Conservation (phyloP, 2,797 vertebrate genomes). For the Rhinogobio ventralis region DNA sequence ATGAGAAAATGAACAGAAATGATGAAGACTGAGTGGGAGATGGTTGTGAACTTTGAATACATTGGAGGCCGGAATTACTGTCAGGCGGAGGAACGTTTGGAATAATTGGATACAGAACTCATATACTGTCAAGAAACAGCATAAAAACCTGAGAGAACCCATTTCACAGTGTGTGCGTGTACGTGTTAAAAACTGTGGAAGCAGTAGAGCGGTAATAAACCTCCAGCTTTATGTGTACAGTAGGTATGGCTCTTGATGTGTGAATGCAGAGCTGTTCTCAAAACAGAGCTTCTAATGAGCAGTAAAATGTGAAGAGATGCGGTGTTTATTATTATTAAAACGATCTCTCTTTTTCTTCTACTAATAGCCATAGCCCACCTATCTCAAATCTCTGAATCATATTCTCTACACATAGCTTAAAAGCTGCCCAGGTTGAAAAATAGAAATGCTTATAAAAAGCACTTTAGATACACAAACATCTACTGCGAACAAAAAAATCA, state of each 20-base stretch:
- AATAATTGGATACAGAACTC: slow-evolving; percentile 61
- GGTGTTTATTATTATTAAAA: slow-evolving; percentile 67
- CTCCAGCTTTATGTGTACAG: slow-evolving; percentile 11
- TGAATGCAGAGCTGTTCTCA: slow-evolving; percentile 44
- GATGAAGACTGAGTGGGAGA: slow-evolving; percentile 44
- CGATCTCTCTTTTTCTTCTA: slow-evolving; percentile 38
- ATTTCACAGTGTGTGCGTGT: slow-evolving; percentile 31
- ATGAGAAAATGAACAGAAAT: slow-evolving; percentile 35
- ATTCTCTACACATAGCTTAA: neutral
- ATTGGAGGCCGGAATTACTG: slow-evolving; percentile 68
- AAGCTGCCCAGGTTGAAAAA: neutral
- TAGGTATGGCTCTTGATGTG: slow-evolving; percentile 16
- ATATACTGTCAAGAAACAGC: slow-evolving; percentile 42
- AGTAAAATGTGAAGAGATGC: slow-evolving; percentile 57
- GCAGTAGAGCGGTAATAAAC: slow-evolving; percentile 25
- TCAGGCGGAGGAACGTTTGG: slow-evolving; percentile 60
- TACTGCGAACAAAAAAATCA: neutral
- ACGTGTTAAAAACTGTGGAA: slow-evolving; percentile 33
- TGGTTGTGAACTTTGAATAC: slow-evolving; percentile 63
- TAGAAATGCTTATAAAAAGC: neutral
- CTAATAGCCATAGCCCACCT: neutral
- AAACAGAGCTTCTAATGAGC: slow-evolving; percentile 42
- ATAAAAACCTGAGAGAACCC: slow-evolving; percentile 4
- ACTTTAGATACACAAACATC: neutral
- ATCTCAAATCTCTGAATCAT: neutral